Percentiles rank a stretch among this genome's conserved stretches.
These are phyloP conservation scores for Ditylenchus weischeri DNA, from an alignment of 2,888 invertebrate species.

Conservation along the genomic window DNA sequence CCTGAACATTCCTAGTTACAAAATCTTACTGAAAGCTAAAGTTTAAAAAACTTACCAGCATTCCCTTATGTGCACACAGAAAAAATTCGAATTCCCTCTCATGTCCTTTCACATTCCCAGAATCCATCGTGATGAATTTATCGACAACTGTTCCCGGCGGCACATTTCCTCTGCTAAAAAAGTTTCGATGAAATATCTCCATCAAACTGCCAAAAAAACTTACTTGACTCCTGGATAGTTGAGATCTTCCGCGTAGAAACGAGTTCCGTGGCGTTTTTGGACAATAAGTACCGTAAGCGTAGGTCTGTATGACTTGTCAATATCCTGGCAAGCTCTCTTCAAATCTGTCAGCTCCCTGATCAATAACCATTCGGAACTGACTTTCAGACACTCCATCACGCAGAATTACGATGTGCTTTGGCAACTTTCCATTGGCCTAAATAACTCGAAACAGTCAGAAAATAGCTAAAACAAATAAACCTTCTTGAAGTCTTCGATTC, in stretches of 20 bases:
- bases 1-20: constrained; percentile 31
- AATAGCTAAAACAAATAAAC: constrained; percentile 8
- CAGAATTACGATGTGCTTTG: constrained; percentile 43
- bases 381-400: constrained; percentile 49
- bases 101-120: constrained; percentile 15
- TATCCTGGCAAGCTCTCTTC: constrained; percentile 29
- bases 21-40: background rate
- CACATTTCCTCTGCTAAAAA: constrained; percentile 39
- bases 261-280: constrained; percentile 51
- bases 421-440: constrained; percentile 20
- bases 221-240: constrained; percentile 11
- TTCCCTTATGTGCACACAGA: constrained; percentile 46
- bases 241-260: constrained; percentile 35
- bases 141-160: constrained; percentile 52
- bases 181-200: background rate
- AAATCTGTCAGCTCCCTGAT: constrained; percentile 38
- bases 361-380: constrained; percentile 35
- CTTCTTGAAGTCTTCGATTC: constrained; percentile 35
- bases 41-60: constrained; percentile 31
- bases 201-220: background rate
- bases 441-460: background rate
- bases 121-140: constrained; percentile 20
- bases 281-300: constrained; percentile 48
- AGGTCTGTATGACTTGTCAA: constrained; percentile 28
- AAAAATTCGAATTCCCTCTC: constrained; percentile 40